Conservation (phyloP, 92 coral and sea anemone species). For the Muricea muricata region DNA sequence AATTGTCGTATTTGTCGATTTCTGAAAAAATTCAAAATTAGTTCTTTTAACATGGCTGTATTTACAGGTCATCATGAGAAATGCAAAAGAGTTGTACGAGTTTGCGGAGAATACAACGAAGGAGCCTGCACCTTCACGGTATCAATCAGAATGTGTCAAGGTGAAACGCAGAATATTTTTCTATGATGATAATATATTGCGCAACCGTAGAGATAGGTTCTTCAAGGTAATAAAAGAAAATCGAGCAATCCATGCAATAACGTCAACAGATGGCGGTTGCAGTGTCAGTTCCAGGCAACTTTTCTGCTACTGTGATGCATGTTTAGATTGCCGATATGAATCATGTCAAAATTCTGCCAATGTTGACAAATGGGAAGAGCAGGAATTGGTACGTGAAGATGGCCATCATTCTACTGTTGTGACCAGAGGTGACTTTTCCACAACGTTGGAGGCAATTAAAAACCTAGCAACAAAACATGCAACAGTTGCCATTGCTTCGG, state of each 20-base stretch:
- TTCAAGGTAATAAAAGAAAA: constrained; percentile 24
- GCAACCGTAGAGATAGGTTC: constrained; percentile 27
- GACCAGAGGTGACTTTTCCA: constrained; percentile 23
- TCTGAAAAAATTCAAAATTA: no score
- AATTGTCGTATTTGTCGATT: no score
- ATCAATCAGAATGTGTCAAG: background rate
- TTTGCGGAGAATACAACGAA: constrained; percentile 14
- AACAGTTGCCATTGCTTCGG: constrained; percentile 41
- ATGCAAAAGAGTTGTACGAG: no score
- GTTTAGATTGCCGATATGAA: constrained; percentile 20
- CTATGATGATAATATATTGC: no score
- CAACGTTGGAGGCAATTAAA: constrained; percentile 14
- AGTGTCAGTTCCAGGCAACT: constrained; percentile 8
- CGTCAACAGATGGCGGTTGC: constrained; percentile 33
- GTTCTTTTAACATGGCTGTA: no score
- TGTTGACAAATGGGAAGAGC: no score
- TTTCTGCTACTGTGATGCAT: constrained; percentile 35
- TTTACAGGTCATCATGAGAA: constrained; percentile 19
- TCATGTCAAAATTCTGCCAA: background rate
- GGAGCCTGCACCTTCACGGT: constrained; percentile 22
- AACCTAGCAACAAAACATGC: constrained; percentile 16
- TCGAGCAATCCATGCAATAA: constrained; percentile 18
- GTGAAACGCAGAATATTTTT: constrained; percentile 18
- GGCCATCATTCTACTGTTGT: background rate
- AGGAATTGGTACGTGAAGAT: constrained; percentile 13